A percentile compares a stretch with the other conserved stretches of the same genome.
phyloP scores from a whole-genome alignment of 2,797 vertebrate genomes.

The Rousettus madagascariensis region DNA sequence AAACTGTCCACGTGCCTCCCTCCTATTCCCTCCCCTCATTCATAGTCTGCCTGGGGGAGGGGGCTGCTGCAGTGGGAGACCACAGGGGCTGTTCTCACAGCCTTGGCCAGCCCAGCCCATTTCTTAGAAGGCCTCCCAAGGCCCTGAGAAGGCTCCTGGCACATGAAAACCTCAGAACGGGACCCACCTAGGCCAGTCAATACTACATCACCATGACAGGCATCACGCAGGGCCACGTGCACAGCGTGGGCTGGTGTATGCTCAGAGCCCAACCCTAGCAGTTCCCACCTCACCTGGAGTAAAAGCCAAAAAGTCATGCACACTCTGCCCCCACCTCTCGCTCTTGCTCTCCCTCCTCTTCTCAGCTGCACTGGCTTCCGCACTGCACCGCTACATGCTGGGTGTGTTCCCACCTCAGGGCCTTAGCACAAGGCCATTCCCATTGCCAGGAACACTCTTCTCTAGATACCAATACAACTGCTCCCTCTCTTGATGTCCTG shows the following conservation, averaged over 20 bases:
- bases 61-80: accelerated
- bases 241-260: background rate
- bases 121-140: background rate
- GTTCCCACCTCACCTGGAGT: background rate
- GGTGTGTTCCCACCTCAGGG: background rate
- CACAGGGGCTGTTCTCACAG: background rate
- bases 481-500: background rate
- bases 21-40: background rate
- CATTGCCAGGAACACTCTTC: background rate
- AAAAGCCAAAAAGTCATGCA: background rate
- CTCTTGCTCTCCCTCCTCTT: background rate
- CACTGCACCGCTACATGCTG: accelerated
- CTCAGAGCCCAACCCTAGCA: background rate
- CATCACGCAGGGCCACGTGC: accelerated
- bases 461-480: background rate
- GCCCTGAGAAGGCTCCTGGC: background rate
- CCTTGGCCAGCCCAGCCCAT: background rate
- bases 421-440: background rate
- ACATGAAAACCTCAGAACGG: background rate
- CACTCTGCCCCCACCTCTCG: too few species aligned
- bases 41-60: background rate
- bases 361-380: background rate
- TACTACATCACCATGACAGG: background rate
- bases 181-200: background rate
- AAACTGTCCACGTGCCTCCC: background rate